A percentile compares a stretch with the other conserved stretches of the same genome.
Conservation (phyloP, 2,113 vertebrate species). For the Muntiacus reevesi region DNA sequence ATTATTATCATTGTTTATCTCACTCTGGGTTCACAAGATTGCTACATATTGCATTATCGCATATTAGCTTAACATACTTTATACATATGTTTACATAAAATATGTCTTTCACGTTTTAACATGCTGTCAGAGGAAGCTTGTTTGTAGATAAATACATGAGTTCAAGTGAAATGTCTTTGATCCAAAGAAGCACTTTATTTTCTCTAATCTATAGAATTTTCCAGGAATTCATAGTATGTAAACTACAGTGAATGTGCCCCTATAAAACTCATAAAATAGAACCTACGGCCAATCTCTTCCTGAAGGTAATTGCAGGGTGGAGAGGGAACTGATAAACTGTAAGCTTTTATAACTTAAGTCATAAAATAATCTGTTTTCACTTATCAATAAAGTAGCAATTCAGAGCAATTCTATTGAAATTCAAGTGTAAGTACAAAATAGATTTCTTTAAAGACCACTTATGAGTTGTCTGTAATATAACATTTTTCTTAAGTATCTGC, state of each 20-base stretch:
- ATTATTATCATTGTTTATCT: neutral
- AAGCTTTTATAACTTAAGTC: slow-evolving; percentile 69
- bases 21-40: neutral
- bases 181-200: slow-evolving; percentile 43
- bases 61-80: neutral
- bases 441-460: slow-evolving; percentile 1
- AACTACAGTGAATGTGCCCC: slow-evolving; percentile 28
- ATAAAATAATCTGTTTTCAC: slow-evolving; percentile 70
- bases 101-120: neutral
- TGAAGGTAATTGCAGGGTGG: slow-evolving; percentile 71
- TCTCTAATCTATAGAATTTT: slow-evolving; percentile 44
- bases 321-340: slow-evolving; percentile 67
- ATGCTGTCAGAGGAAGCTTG: neutral
- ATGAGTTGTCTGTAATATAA: neutral
- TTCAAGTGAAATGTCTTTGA: slow-evolving; percentile 49
- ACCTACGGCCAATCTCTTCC: slow-evolving; percentile 48
- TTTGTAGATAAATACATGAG: slow-evolving; percentile 19
- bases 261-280: slow-evolving; percentile 69
- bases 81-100: neutral
- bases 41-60: neutral
- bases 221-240: slow-evolving; percentile 64
- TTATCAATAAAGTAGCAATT: slow-evolving; percentile 62
- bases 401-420: slow-evolving; percentile 50
- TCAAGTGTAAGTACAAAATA: slow-evolving; percentile 41
- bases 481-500: neutral